Conservation (phyloP, 2,888 invertebrate genomes). For the Stenichneumon culpator region DNA sequence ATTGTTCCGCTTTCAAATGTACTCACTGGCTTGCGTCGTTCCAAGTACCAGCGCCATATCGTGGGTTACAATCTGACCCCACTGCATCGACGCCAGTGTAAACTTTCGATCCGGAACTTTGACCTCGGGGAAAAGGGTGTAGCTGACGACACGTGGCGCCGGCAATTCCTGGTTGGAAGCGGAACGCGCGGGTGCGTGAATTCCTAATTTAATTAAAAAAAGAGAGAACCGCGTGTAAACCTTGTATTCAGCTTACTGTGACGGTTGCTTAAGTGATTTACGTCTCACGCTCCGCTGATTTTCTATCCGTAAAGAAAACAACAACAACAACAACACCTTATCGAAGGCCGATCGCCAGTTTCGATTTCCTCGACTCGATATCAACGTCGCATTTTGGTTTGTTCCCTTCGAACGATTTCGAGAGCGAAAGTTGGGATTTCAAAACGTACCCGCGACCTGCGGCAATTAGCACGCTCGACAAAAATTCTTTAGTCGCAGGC, state of each 20-base stretch:
- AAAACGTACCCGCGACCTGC: not conserved
- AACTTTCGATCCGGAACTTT: slow-evolving; percentile 90
- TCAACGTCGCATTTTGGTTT: slow-evolving; percentile 1
- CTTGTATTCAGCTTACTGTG: not conserved
- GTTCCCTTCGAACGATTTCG: not conserved
- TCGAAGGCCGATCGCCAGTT: slow-evolving; percentile 15
- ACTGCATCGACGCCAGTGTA: slow-evolving; percentile 92
- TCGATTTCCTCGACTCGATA: slow-evolving; percentile 24
- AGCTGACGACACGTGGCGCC: slow-evolving; percentile 90
- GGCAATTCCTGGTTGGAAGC: slow-evolving; percentile 90
- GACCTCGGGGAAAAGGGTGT: slow-evolving; percentile 90
- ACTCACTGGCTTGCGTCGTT: slow-evolving; percentile 92
- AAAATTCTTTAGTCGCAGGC: not conserved
- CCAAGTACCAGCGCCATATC: slow-evolving; percentile 92
- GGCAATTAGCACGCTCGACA: not conserved
- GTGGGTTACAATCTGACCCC: slow-evolving; percentile 93
- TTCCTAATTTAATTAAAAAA: slow-evolving; percentile 84
- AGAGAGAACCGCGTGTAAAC: slow-evolving; percentile 15
- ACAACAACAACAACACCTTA: slow-evolving; percentile 27
- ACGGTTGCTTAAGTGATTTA: slow-evolving; percentile 18
- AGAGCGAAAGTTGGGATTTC: slow-evolving; percentile 4
- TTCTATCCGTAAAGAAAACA: not conserved
- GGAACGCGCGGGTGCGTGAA: slow-evolving; percentile 89
- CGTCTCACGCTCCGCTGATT: slow-evolving; percentile 11
- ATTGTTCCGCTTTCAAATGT: not conserved